phyloP scores from a whole-genome alignment of 35 echinoderm and acorn worm genomes.

The Nesometra sesokonis region DNA sequence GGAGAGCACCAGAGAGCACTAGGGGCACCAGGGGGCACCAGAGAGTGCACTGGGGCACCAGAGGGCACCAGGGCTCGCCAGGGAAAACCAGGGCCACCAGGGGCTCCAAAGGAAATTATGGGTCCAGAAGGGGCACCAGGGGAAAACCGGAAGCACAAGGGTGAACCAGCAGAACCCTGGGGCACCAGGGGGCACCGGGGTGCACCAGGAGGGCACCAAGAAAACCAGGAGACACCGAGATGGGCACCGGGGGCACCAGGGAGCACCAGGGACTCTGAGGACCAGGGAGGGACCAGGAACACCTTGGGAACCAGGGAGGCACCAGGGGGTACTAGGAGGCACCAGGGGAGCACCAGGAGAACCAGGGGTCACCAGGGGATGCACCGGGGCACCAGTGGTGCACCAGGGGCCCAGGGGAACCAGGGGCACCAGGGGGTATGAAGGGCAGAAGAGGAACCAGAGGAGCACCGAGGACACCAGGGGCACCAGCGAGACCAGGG shows the following conservation, averaged over 20 bases:
- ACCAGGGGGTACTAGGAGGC: too few relatives aligned
- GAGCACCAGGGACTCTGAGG: neutral
- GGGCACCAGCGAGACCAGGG: too few relatives aligned
- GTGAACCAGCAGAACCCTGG: neutral
- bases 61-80: neutral
- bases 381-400: neutral
- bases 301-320: too few relatives aligned
- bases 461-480: neutral
- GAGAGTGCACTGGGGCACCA: too few relatives aligned
- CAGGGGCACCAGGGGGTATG: too few relatives aligned
- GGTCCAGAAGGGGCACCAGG: neutral
- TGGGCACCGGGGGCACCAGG: too few relatives aligned
- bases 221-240: neutral
- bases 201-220: too few relatives aligned
- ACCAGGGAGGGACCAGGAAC: neutral
- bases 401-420: too few relatives aligned
- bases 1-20: neutral
- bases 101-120: neutral
- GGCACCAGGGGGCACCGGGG: too few relatives aligned
- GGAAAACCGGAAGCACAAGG: neutral
- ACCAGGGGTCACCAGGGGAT: neutral
- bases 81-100: neutral
- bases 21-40: too few relatives aligned
- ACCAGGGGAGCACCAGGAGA: neutral
- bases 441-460: neutral